Evolutionary conservation across 23 tunicate genomes (phyloP).

Genomic region (Styela plicata): DNA sequence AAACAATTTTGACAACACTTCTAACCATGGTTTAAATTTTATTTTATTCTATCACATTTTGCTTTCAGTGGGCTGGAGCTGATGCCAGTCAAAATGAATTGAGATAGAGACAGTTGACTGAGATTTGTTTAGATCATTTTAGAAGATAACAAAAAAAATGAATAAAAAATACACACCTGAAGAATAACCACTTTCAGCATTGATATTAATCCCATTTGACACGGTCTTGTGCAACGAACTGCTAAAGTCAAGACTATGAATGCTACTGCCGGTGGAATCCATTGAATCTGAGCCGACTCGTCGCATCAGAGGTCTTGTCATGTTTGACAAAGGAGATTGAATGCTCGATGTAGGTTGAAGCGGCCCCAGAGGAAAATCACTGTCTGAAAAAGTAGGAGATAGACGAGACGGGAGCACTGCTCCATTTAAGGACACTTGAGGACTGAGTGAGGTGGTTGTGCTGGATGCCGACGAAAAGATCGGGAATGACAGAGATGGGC

Average conservation of each 20-base stretch:
- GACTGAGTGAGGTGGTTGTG: not conserved
- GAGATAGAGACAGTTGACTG: too few species aligned
- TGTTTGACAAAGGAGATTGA: slow-evolving; percentile 16
- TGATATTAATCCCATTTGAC: slow-evolving; percentile 47
- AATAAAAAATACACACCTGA: slow-evolving; percentile 49
- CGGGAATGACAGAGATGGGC: not conserved
- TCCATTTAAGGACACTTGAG: not conserved
- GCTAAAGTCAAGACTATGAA: slow-evolving; percentile 22
- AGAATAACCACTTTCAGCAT: slow-evolving; percentile 85
- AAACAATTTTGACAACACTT: too few species aligned
- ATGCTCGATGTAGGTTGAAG: slow-evolving; percentile 4
- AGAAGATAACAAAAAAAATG: too few species aligned
- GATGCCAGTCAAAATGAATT: too few species aligned
- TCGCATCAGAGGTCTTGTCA: slow-evolving; percentile 29
- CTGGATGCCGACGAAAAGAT: not conserved
- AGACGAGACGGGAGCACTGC: slow-evolving; percentile 32
- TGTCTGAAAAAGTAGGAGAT: slow-evolving; percentile 81
- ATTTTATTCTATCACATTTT: too few species aligned
- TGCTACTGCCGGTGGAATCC: slow-evolving; percentile 56
- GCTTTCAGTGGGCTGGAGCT: too few species aligned
- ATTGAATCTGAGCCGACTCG: slow-evolving; percentile 67
- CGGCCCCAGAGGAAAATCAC: slow-evolving; percentile 17
- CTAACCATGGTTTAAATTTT: too few species aligned
- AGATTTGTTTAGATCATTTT: too few species aligned
- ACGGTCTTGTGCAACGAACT: not conserved